phyloP scores from a whole-genome alignment of 2,888 invertebrate genomes.

The Syrphus vitripennis region DNA sequence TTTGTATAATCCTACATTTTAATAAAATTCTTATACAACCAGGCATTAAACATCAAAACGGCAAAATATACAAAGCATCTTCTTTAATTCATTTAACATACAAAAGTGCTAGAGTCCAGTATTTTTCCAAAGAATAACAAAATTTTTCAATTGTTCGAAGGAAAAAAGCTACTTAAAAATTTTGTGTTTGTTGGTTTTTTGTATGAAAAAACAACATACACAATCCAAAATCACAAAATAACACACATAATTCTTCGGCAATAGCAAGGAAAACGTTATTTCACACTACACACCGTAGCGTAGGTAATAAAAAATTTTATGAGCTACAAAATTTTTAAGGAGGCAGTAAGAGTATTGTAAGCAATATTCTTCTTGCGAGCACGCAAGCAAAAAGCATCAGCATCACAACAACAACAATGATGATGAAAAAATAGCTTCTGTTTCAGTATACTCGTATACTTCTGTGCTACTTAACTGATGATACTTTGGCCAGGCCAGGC shows the following conservation, averaged over 20 bases:
- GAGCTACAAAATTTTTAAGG: slow-evolving; percentile 75
- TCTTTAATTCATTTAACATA: slow-evolving; percentile 14
- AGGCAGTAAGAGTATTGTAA: slow-evolving; percentile 69
- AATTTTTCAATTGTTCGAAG: slow-evolving; percentile 63
- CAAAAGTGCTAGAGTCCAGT: slow-evolving; percentile 5
- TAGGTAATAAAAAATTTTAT: slow-evolving; percentile 80
- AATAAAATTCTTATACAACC: background rate
- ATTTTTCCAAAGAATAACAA: slow-evolving; percentile 69
- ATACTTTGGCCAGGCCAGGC: background rate
- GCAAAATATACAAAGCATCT: slow-evolving; percentile 4
- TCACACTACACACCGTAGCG: slow-evolving; percentile 76
- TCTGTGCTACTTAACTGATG: slow-evolving; percentile 27
- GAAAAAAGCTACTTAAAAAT: slow-evolving; percentile 64
- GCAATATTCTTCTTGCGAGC: slow-evolving; percentile 59
- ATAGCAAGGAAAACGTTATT: slow-evolving; percentile 75
- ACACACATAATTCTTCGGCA: slow-evolving; percentile 52
- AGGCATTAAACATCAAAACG: slow-evolving; percentile 27
- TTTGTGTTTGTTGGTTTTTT: slow-evolving; percentile 69
- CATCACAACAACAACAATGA: slow-evolving; percentile 50
- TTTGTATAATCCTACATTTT: too few relatives aligned
- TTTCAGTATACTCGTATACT: background rate
- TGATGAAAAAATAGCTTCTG: slow-evolving; percentile 42
- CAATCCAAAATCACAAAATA: slow-evolving; percentile 41
- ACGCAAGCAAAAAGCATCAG: too few relatives aligned
- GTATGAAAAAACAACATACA: slow-evolving; percentile 65